Evolutionary conservation across 2,888 invertebrate genomes (phyloP), one percentile per base, ranked within the genome.

Genomic region (Drosophila koepferae): DNA sequence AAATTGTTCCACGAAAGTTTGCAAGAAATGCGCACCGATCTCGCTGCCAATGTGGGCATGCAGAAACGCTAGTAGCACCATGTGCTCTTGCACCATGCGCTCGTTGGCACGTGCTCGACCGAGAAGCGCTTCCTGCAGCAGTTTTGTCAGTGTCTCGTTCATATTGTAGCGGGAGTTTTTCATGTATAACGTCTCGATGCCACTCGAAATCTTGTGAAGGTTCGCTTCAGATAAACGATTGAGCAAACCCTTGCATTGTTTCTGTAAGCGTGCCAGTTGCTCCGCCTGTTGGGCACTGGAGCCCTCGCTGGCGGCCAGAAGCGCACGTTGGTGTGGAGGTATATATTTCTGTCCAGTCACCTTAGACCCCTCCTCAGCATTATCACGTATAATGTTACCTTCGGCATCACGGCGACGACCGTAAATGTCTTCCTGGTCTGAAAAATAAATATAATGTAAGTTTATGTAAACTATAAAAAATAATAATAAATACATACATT

Each of bases 21-120:
- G 96, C 10, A 98, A 93, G 91, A 98, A 97, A 92, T 96, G 96
- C 0, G 97, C 97, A 10, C 98, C 98, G 59, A 99, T 95, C 95
- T 99, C 99, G 4, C 95, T 95, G 16, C 97, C 99, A 44, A 99
- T 95, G 92, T 98, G 98, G 0, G 97, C 97, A 92, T 99, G 98
- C 38, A 99, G 92, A 74, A 97, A 95, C 0, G 97, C 95, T 16
- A 99, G 94, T 1, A 99, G 92, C 82, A 98, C 95, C 36, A 97
- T 95, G 89, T 98, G 96, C 86, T 99, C 99, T 20, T 97, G 95
- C 0, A 97, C 94, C 89, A 98, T 94, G 34, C 97, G 93, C 82
- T 97, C 96, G 0, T 97, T 96, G 2, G 96, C 94, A 28, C 94
- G 87, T 0, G 95, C 94, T 4, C 94, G 91, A 0, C 95, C 93